A percentile compares a stretch with the other conserved stretches of the same genome.
Conservation (phyloP, 2,113 vertebrate genomes). For the Shinisaurus crocodilurus region DNA sequence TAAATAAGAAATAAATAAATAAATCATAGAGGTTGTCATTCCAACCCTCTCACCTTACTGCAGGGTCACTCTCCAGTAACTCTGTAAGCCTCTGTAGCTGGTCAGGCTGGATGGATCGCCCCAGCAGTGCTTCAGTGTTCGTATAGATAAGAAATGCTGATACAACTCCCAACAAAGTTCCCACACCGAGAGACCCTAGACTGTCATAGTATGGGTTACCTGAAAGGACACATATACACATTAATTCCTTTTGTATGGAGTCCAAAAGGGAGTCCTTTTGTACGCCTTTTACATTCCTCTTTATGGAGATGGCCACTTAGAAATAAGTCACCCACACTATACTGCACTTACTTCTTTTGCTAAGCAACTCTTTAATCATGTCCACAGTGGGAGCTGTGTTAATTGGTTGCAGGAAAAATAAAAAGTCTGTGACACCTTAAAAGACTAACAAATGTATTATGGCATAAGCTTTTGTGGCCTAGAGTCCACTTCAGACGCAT, state of each 20-base stretch:
- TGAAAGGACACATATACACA: slow-evolving; percentile 48
- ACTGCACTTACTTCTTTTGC: not conserved
- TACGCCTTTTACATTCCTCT: not conserved
- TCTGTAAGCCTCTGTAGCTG: slow-evolving; percentile 94
- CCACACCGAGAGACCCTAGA: slow-evolving; percentile 93
- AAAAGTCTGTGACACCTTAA: not conserved
- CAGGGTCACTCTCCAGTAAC: slow-evolving; percentile 93
- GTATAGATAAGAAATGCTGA: slow-evolving; percentile 98
- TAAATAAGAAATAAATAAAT: too few relatives aligned
- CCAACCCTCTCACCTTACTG: slow-evolving; percentile 86
- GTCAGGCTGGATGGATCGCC: slow-evolving; percentile 93
- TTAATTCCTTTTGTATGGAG: too few relatives aligned
- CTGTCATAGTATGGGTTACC: slow-evolving; percentile 94
- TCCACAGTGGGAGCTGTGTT: too few relatives aligned
- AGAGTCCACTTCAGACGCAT: too few relatives aligned
- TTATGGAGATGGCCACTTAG: not conserved
- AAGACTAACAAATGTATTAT: not conserved
- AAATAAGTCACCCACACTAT: not conserved
- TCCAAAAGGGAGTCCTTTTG: not conserved
- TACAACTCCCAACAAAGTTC: slow-evolving; percentile 90
- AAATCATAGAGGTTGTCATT: not conserved
- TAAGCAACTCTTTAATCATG: too few relatives aligned
- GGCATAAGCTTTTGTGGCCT: too few relatives aligned
- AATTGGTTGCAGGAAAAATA: too few relatives aligned
- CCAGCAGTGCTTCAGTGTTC: slow-evolving; percentile 95